Conservation (phyloP, 2,888 invertebrate species). For the Mythimna albipuncta region DNA sequence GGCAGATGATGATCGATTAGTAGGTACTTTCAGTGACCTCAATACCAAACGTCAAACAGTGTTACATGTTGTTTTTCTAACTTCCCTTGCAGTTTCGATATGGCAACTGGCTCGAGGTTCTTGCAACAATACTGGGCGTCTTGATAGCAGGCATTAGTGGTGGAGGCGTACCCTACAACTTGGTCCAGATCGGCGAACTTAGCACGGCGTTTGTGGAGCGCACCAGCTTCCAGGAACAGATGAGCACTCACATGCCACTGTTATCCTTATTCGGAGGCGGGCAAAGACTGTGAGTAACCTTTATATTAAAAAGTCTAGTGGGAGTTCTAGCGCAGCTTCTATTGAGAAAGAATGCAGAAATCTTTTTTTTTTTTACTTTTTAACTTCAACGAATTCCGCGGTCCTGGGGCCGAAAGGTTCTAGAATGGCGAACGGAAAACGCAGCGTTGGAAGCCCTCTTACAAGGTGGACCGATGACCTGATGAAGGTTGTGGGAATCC, state of each 20-base stretch:
- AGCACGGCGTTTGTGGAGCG: conserved; percentile 91
- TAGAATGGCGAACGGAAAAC: no score
- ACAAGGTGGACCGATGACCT: no score
- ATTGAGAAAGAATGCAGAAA: background rate
- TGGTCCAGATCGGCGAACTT: conserved; percentile 91
- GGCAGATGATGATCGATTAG: no score
- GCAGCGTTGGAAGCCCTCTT: no score
- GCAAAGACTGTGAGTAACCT: conserved; percentile 78
- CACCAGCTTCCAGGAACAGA: conserved; percentile 71
- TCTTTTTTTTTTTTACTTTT: background rate
- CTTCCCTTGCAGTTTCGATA: conserved; percentile 77
- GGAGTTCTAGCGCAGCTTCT: background rate
- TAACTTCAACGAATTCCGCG: no score
- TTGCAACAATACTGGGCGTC: conserved; percentile 76
- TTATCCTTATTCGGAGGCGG: conserved; percentile 80
- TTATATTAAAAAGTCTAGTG: background rate
- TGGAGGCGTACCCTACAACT: conserved; percentile 87
- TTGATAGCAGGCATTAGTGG: conserved; percentile 80
- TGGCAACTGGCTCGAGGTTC: conserved; percentile 75
- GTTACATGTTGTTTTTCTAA: background rate
- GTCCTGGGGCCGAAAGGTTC: no score
- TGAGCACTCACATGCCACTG: conserved; percentile 77
- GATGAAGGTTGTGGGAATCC: no score
- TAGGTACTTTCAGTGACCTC: no score
- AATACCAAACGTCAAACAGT: no score